phyloP scores from a whole-genome alignment of 1,140 invertebrate species.

The Hermetia illucens region DNA sequence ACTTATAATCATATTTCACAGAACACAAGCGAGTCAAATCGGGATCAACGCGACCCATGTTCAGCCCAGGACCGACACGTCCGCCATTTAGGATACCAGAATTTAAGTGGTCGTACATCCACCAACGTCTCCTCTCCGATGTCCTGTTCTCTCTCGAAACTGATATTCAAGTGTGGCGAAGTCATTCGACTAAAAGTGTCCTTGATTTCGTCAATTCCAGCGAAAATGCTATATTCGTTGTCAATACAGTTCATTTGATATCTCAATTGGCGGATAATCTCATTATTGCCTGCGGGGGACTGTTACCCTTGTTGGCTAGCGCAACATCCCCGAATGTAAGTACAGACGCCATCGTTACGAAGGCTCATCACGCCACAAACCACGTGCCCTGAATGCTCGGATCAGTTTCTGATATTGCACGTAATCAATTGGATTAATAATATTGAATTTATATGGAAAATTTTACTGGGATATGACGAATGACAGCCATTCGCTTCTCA shows the following conservation, averaged over 20 bases:
- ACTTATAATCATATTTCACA: constrained; percentile 5
- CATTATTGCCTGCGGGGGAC: constrained; percentile 95
- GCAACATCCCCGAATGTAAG: constrained; percentile 97
- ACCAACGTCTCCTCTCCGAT: constrained; percentile 91
- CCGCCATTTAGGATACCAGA: constrained; percentile 98
- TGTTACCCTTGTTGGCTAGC: constrained; percentile 89
- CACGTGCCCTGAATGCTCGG: not conserved
- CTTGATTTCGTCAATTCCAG: constrained; percentile 96
- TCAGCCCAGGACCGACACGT: constrained; percentile 85
- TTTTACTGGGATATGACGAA: no score
- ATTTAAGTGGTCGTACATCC: constrained; percentile 98
- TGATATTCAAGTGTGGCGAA: constrained; percentile 83
- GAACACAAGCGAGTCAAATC: constrained; percentile 37
- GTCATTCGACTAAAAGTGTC: constrained; percentile 91
- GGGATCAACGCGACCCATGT: constrained; percentile 62
- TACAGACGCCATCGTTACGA: constrained; percentile 11
- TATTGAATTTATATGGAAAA: no score
- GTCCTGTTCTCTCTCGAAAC: constrained; percentile 94
- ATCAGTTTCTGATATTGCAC: no score
- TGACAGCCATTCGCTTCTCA: no score
- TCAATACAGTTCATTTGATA: constrained; percentile 97
- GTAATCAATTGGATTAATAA: no score
- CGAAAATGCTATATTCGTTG: constrained; percentile 97
- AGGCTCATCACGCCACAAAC: not conserved
- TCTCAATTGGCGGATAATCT: constrained; percentile 97